Conservation (phyloP, 1,140 invertebrate species). For the Drosophila quadrilineata region DNA sequence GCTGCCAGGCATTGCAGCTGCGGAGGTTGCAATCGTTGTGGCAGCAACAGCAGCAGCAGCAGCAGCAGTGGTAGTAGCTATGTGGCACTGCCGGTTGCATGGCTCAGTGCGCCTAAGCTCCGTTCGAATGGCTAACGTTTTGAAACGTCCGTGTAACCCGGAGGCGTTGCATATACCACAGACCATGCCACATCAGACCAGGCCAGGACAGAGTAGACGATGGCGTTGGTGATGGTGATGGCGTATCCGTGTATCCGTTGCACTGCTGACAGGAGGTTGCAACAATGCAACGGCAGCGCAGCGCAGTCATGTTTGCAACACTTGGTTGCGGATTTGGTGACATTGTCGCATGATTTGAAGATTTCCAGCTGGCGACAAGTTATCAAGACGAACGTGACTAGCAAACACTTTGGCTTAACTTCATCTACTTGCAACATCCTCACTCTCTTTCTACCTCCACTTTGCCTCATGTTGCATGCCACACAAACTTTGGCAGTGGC, state of each 20-base stretch:
- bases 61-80: background rate
- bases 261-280: no score
- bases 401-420: slow-evolving; percentile 75
- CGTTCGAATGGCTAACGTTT: slow-evolving; percentile 51
- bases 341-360: slow-evolving; percentile 66
- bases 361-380: slow-evolving; percentile 77
- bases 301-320: slow-evolving; percentile 57
- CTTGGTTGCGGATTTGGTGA: slow-evolving; percentile 69
- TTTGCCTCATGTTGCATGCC: background rate
- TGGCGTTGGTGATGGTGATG: no score
- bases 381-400: slow-evolving; percentile 77
- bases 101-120: slow-evolving; percentile 63
- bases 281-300: slow-evolving; percentile 45
- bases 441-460: slow-evolving; percentile 3
- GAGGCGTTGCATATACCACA: slow-evolving; percentile 16
- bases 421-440: slow-evolving; percentile 3
- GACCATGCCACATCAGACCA: slow-evolving; percentile 1
- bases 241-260: no score
- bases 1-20: slow-evolving; percentile 3
- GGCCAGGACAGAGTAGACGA: no score
- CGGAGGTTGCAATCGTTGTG: background rate
- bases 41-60: slow-evolving; percentile 5
- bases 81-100: slow-evolving; percentile 45
- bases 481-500: slow-evolving; percentile 12
- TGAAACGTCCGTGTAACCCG: slow-evolving; percentile 21